Evolutionary conservation across 2,797 vertebrate species (phyloP).

Genomic region (Microctenopoma lineatum): DNA sequence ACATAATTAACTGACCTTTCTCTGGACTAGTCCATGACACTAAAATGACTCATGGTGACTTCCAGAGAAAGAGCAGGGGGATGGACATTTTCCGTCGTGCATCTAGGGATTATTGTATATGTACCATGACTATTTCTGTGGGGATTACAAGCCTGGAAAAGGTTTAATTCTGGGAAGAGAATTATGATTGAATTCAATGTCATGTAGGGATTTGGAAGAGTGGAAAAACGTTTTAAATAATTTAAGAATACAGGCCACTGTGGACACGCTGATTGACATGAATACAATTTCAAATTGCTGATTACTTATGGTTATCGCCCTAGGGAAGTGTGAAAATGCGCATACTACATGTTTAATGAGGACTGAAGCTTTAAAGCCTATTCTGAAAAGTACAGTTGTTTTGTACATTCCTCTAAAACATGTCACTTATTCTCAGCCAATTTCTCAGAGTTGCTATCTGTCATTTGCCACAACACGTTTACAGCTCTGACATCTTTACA

Average conservation of each 20-base stretch:
- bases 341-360: constrained; percentile 5
- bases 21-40: constrained; percentile 12
- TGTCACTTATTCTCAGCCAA: constrained; percentile 29
- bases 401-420: constrained; percentile 21
- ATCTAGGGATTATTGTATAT: constrained; percentile 55
- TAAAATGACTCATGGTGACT: constrained; percentile 8
- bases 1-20: constrained; percentile 17
- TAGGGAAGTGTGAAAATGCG: constrained; percentile 7
- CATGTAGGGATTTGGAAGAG: constrained; percentile 40
- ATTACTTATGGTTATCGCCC: constrained; percentile 6
- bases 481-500: constrained; percentile 14
- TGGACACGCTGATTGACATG: constrained; percentile 2
- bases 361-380: constrained; percentile 11
- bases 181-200: constrained; percentile 42
- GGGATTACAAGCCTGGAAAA: constrained; percentile 56
- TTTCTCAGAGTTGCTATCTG: constrained; percentile 39
- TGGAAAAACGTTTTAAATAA: constrained; percentile 21
- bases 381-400: constrained; percentile 11
- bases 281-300: not conserved
- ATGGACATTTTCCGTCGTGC: constrained; percentile 46
- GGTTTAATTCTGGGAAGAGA: constrained; percentile 50
- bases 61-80: constrained; percentile 19
- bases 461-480: constrained; percentile 51
- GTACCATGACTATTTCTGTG: constrained; percentile 44
- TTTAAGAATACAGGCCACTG: constrained; percentile 5